Evolutionary conservation across 2,888 invertebrate species (phyloP).

Genomic region (Tetheella fluctuosa): DNA sequence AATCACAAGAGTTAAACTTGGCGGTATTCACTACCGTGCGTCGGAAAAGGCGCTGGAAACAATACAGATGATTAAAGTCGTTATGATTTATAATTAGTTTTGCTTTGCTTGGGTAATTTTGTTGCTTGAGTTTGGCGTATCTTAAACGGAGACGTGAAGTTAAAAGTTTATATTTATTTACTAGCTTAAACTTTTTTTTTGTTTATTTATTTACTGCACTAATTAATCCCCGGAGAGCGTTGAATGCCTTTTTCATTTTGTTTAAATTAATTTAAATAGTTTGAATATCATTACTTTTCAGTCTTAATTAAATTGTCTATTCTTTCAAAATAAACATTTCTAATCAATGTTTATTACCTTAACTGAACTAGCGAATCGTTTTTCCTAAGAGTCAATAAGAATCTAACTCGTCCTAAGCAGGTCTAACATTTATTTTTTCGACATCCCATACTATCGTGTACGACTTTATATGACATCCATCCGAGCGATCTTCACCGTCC

Average conservation of each 20-base stretch:
- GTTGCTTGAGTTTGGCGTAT: constrained; percentile 25
- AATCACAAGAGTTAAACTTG: constrained; percentile 39
- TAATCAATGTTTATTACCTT: too few relatives aligned
- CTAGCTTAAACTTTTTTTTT: too few relatives aligned
- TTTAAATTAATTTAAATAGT: too few relatives aligned
- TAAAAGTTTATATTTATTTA: neutral
- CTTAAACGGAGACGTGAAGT: neutral
- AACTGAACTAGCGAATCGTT: too few relatives aligned
- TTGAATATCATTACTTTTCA: too few relatives aligned
- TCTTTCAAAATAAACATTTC: too few relatives aligned
- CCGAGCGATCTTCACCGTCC: neutral
- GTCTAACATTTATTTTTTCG: neutral
- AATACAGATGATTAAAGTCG: constrained; percentile 35
- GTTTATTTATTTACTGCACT: too few relatives aligned
- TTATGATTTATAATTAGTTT: constrained; percentile 40
- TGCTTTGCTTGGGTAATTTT: constrained; percentile 4
- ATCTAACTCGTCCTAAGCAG: neutral
- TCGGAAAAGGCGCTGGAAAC: constrained; percentile 23
- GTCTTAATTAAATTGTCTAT: too few relatives aligned
- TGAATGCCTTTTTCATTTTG: too few relatives aligned
- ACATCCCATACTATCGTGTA: neutral
- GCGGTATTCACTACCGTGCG: constrained; percentile 11
- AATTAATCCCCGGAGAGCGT: too few relatives aligned
- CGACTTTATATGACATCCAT: constrained; percentile 2
- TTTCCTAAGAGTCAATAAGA: neutral